Evolutionary conservation across 35 echinoderm and acorn worm genomes (phyloP).

Genomic region (Ptychodera flava): DNA sequence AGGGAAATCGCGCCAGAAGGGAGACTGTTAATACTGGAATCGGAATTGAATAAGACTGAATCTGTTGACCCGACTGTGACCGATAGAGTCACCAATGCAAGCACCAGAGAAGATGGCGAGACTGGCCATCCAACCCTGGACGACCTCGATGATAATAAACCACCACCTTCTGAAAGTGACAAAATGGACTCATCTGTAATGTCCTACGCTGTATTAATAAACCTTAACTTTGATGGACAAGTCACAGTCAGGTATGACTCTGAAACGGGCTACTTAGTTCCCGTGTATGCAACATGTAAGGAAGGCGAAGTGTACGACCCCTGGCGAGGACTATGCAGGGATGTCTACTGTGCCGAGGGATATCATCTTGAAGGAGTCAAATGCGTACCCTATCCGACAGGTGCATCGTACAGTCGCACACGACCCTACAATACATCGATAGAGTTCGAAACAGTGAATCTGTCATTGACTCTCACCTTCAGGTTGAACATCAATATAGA

Average conservation of each 20-base stretch:
- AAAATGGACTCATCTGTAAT: background rate
- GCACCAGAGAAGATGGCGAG: background rate
- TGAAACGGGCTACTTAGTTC: constrained; percentile 30
- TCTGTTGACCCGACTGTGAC: background rate
- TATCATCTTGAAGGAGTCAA: constrained; percentile 28
- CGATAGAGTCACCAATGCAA: background rate
- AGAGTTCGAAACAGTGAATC: background rate
- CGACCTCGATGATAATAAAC: background rate
- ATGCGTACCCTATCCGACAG: background rate
- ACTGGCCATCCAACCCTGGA: background rate
- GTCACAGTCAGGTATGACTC: constrained; percentile 12
- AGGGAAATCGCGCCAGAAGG: background rate
- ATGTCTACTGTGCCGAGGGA: constrained; percentile 43
- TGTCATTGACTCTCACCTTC: background rate
- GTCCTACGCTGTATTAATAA: constrained; percentile 42
- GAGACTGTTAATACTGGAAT: background rate
- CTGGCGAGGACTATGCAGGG: constrained; percentile 33
- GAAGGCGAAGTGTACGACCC: constrained; percentile 54
- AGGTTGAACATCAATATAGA: background rate
- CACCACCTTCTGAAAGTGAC: background rate
- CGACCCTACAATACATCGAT: background rate
- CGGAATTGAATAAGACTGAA: too few species aligned
- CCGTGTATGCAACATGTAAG: constrained; percentile 14
- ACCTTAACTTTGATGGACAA: constrained; percentile 37
- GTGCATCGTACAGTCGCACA: background rate